phyloP scores from a whole-genome alignment of 2,113 vertebrate species.

The Tragelaphus strepsiceros region DNA sequence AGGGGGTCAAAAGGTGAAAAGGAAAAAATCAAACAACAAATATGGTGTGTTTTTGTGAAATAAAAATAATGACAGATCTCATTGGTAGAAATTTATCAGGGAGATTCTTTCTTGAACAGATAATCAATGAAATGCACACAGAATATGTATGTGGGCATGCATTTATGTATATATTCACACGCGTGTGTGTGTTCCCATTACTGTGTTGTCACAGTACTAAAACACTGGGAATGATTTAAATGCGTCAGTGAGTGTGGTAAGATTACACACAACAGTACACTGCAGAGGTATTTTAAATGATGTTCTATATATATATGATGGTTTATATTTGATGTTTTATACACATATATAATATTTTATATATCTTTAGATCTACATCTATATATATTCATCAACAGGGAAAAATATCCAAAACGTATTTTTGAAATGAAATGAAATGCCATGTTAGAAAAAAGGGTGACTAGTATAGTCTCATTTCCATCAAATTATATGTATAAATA shows the following conservation, averaged over 20 bases:
- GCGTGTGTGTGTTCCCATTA: fast-evolving
- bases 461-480: background rate
- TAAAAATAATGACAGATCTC: background rate
- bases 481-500: background rate
- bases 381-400: background rate
- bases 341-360: background rate
- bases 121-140: background rate
- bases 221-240: background rate
- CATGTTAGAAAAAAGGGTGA: background rate
- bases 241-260: background rate
- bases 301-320: background rate
- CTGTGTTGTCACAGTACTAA: background rate
- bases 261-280: background rate
- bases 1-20: background rate
- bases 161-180: background rate
- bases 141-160: background rate
- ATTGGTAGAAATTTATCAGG: background rate
- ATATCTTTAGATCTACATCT: background rate
- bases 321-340: background rate
- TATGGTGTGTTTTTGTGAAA: background rate
- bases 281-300: background rate
- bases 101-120: background rate
- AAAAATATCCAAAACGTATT: background rate
- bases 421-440: background rate
- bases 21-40: background rate